These are phyloP conservation scores for Stylophora pistillata DNA, from an alignment of 64 coral and sea anemone genomes.

Conservation along the genomic window DNA sequence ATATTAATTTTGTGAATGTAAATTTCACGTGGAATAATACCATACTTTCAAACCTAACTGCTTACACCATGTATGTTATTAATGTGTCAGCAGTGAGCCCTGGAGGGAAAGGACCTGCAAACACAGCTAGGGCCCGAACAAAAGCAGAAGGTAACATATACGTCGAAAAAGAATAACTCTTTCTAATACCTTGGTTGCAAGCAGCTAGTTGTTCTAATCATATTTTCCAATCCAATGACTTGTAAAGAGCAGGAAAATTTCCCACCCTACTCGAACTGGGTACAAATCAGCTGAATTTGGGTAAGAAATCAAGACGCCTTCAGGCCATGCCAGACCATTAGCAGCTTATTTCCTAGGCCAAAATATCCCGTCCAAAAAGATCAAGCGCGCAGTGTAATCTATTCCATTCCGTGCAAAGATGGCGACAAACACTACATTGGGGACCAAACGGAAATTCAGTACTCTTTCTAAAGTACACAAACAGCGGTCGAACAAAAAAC, in stretches of 20 bases:
- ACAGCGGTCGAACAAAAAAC: no score
- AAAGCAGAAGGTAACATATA: not conserved
- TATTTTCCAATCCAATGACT: not conserved
- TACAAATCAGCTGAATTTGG: not conserved
- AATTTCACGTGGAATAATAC: not conserved
- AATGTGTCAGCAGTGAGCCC: slow-evolving; percentile 3
- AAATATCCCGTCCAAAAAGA: no score
- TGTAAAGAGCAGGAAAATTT: no score
- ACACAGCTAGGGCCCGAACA: not conserved
- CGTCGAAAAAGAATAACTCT: not conserved
- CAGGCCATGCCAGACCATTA: no score
- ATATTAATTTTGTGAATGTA: not conserved
- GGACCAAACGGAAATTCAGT: no score
- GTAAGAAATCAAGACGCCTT: not conserved
- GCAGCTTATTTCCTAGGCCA: no score
- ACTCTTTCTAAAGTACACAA: no score
- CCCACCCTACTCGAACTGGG: not conserved
- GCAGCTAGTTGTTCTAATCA: no score
- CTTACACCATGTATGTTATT: not conserved
- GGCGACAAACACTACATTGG: no score
- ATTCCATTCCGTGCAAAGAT: no score
- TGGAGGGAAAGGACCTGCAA: not conserved
- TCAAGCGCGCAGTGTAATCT: no score
- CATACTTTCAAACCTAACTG: not conserved
- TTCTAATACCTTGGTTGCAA: no score